phyloP scores from a whole-genome alignment of 2,113 vertebrate genomes.

The Pygoscelis antarcticus region DNA sequence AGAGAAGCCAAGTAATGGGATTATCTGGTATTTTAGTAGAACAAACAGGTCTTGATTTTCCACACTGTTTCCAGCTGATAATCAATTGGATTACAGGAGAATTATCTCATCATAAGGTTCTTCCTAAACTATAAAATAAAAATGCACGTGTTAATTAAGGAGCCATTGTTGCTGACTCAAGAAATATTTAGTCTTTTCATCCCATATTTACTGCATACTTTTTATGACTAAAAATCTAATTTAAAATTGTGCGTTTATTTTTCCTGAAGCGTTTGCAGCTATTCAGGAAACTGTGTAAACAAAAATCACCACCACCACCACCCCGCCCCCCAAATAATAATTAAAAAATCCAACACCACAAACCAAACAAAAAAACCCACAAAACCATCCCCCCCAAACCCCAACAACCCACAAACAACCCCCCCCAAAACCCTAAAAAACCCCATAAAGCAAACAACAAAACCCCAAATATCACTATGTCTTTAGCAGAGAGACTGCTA shows the following conservation, averaged over 20 bases:
- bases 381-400: neutral
- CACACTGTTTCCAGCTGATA: neutral
- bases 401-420: neutral
- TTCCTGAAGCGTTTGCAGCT: neutral
- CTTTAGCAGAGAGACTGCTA: neutral
- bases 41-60: neutral
- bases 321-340: neutral
- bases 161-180: neutral
- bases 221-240: neutral
- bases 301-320: neutral
- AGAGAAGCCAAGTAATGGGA: neutral
- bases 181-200: neutral
- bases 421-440: neutral
- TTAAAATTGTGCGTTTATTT: neutral
- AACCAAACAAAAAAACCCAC: neutral
- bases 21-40: constrained; percentile 2
- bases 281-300: neutral
- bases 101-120: neutral
- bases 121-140: neutral
- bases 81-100: neutral
- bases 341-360: neutral
- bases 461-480: neutral
- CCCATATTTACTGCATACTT: neutral
- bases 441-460: neutral
- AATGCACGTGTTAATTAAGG: neutral